Base-by-base conservation (phyloP, 2,888 invertebrate genomes). In the Cryptocheilus praepositus region DNA sequence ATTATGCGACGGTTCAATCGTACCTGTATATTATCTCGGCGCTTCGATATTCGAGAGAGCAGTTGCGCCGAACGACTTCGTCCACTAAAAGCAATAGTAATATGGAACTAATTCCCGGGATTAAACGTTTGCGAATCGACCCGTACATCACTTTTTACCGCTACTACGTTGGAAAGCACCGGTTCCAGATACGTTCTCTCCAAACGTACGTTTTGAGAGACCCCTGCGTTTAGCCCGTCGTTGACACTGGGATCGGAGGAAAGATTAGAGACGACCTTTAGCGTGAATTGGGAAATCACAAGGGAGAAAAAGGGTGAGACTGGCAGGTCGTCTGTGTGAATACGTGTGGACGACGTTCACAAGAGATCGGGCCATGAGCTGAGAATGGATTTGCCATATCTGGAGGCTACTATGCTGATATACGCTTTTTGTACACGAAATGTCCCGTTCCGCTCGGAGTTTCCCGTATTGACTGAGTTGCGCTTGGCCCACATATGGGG, bases 401-500 rank as follows among this genome's bases (percentile, higher is more conserved):
- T 73, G 11, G 21, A 22, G 43, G 19, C 19, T 21, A 21, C 56
- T 44, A 4, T 21, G 51, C 52, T 36, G 49, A 11, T 18, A 44
- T 61, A 65, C 74, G 73, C 65, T 64, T 70, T 62, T 67, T 53
- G 62, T 58, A 71, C 73, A 70, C 36, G 8, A 11, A 73, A 81
- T 78, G 70, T 74, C 74, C 66, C 71, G 74, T 74, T 76, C 74
- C 67, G 74, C 70, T 66, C 64, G 67, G 71, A 78, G 76, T 63
- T 76, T 81, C 79, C 79, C 70, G 65, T 66, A 71, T 69, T 66
- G 67, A 68, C 64, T 61, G 68, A 61, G 54, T 67, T 71, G 55
- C 67, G 63, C 53, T 72, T 85, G 84, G 85, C 85, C 86, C 77
- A 86, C 79, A 85, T 86, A 70, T 74, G 52, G 60, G 76, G 81